Conservation (phyloP, 1,140 invertebrate species). For the Semibalanus balanoides region DNA sequence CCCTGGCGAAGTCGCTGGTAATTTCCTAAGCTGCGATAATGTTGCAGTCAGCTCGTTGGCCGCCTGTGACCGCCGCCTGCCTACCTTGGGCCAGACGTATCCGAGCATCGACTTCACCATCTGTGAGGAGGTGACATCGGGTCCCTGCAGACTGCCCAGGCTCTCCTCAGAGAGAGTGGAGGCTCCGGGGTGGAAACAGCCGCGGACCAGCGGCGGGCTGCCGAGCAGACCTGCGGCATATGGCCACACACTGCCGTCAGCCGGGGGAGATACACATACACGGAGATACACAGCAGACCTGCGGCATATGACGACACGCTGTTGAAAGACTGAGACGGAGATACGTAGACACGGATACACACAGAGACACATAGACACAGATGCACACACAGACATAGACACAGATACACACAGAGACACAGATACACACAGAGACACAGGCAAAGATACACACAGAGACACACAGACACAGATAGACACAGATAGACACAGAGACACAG, state of each 20-base stretch:
- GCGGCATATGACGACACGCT: constrained; percentile 11
- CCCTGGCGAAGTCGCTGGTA: no score
- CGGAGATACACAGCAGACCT: background rate
- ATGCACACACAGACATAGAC: no score
- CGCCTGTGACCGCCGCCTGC: constrained; percentile 17
- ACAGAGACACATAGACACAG: no score
- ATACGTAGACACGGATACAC: no score
- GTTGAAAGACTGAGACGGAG: background rate
- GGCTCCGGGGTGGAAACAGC: constrained; percentile 77
- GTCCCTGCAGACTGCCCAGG: constrained; percentile 33
- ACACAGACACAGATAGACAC: no score
- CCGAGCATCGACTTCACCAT: constrained; percentile 76
- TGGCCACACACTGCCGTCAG: constrained; percentile 7
- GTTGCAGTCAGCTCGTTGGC: background rate
- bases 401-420: no score
- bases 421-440: no score
- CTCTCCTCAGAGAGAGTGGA: constrained; percentile 48
- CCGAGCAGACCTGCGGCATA: constrained; percentile 10
- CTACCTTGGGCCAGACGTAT: constrained; percentile 90
- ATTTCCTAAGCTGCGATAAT: background rate
- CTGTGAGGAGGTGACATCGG: constrained; percentile 48
- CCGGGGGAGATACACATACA: constrained; percentile 5
- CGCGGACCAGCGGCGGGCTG: constrained; percentile 15
- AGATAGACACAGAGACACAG: no score
- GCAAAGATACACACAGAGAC: no score